Percentiles rank a stretch among this genome's conserved stretches.
phyloP scores from a whole-genome alignment of 2,113 vertebrate genomes.

The Silurus glanis region DNA sequence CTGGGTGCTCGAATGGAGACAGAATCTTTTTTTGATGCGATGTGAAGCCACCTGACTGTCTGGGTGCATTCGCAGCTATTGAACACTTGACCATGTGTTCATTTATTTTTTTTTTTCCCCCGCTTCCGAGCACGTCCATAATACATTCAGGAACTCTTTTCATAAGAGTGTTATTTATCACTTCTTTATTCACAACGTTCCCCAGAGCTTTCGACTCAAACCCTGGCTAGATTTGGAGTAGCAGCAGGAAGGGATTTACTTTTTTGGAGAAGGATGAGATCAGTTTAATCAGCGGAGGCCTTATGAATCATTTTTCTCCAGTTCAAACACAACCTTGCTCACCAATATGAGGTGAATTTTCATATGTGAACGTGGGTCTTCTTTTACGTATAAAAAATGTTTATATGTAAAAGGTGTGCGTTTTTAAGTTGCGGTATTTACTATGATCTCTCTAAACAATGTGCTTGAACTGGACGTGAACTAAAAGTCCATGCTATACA shows the following conservation, averaged over 20 bases:
- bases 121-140: slow-evolving; percentile 3
- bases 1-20: slow-evolving; percentile 25
- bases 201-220: slow-evolving; percentile 51
- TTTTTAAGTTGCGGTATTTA: slow-evolving; percentile 12
- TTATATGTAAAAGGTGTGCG: slow-evolving; percentile 7
- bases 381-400: background rate
- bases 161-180: slow-evolving; percentile 40
- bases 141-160: slow-evolving; percentile 21
- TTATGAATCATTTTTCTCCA: slow-evolving; percentile 47
- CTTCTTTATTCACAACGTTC: slow-evolving; percentile 53
- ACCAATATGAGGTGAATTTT: slow-evolving; percentile 9
- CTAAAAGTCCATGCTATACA: background rate
- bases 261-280: slow-evolving; percentile 49
- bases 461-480: background rate
- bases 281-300: slow-evolving; percentile 58
- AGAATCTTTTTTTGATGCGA: slow-evolving; percentile 28
- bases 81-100: slow-evolving; percentile 35
- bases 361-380: background rate
- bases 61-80: slow-evolving; percentile 17
- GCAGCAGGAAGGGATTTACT: slow-evolving; percentile 41
- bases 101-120: background rate
- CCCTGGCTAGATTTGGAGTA: slow-evolving; percentile 12
- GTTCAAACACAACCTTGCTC: background rate
- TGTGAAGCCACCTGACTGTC: slow-evolving; percentile 26
- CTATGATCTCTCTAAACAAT: slow-evolving; percentile 26